Conservation (phyloP, 2,888 invertebrate genomes). For the Hoplodrina blanda region DNA sequence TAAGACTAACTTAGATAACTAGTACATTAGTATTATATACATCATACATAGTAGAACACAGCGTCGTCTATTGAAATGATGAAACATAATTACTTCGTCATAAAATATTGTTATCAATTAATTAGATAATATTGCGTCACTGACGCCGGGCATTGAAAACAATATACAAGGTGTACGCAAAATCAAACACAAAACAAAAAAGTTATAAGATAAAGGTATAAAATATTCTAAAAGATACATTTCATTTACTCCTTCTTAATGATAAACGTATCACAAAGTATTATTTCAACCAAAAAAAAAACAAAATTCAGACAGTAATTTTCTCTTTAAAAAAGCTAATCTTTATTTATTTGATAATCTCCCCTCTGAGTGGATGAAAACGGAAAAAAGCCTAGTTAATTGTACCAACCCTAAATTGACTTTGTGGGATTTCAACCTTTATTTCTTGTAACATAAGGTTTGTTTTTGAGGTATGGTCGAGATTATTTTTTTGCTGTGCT, state of each 20-base stretch:
- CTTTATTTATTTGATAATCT: conserved; percentile 67
- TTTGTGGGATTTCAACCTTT: conserved; percentile 19
- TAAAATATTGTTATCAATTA: too few relatives aligned
- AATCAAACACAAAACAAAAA: too few relatives aligned
- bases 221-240: conserved; percentile 7
- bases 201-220: too few relatives aligned
- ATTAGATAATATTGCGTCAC: too few relatives aligned
- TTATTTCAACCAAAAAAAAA: conserved; percentile 1
- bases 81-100: too few relatives aligned
- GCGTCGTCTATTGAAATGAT: too few relatives aligned
- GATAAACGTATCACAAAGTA: conserved; percentile 7
- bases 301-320: conserved; percentile 33
- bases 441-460: background rate
- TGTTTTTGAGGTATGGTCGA: conserved; percentile 4
- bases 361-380: conserved; percentile 41
- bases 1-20: too few relatives aligned
- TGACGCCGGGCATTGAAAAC: too few relatives aligned
- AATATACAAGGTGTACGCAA: too few relatives aligned
- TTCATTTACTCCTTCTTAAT: conserved; percentile 2
- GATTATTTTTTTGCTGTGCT: conserved; percentile 41
- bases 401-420: conserved; percentile 17
- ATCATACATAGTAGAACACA: too few relatives aligned
- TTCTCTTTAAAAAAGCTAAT: conserved; percentile 53
- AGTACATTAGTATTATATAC: too few relatives aligned
- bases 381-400: conserved; percentile 51